Evolutionary conservation across 1,140 invertebrate species (phyloP).

Genomic region (Aphis gossypii): DNA sequence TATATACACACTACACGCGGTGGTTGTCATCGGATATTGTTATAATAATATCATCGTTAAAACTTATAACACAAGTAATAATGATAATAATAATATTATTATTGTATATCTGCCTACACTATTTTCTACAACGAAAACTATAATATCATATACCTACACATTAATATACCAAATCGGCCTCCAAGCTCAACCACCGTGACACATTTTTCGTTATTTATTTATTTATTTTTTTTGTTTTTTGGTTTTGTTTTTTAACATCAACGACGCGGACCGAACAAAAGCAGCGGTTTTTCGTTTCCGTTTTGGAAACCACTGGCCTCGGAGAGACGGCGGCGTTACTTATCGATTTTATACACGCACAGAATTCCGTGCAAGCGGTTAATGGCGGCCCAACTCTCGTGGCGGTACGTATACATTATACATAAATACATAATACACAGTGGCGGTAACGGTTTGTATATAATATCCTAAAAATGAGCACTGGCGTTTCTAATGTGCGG

Average conservation of each 20-base stretch:
- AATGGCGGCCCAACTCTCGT: conserved; percentile 17
- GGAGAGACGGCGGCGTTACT: conserved; percentile 53
- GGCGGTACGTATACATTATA: neutral
- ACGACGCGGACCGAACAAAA: neutral
- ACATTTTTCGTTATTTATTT: neutral
- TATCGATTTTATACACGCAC: conserved; percentile 57
- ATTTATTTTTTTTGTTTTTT: neutral
- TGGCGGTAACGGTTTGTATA: conserved; percentile 10
- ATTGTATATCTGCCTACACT: conserved; percentile 18
- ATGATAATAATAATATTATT: neutral
- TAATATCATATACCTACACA: neutral
- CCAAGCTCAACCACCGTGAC: conserved; percentile 51
- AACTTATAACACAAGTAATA: neutral
- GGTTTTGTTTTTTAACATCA: neutral
- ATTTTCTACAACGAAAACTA: neutral
- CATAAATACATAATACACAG: neutral
- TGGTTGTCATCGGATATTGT: neutral
- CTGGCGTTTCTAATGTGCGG: neutral
- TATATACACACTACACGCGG: neutral
- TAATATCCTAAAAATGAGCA: conserved; percentile 25
- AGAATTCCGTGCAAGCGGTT: conserved; percentile 53
- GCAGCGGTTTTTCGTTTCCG: conserved; percentile 12
- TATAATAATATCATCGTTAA: neutral
- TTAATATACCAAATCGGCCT: neutral
- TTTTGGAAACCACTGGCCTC: conserved; percentile 51